Percentiles rank a stretch among this genome's conserved stretches.
These are phyloP conservation scores for Tuberolachnus salignus DNA, from an alignment of 2,888 invertebrate species.

Conservation along the genomic window DNA sequence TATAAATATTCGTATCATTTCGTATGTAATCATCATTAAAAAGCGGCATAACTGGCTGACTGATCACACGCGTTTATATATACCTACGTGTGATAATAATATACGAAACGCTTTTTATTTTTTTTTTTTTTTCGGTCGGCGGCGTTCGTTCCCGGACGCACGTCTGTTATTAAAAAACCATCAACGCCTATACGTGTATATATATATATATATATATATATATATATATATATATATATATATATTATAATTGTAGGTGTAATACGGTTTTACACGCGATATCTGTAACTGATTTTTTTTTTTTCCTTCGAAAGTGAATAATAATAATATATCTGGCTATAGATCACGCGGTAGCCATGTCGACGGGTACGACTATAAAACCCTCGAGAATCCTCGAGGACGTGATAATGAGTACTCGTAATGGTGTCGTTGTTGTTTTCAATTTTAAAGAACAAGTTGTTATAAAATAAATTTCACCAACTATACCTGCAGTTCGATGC, in stretches of 20 bases:
- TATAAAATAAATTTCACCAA: too few relatives aligned
- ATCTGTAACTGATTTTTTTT: neutral
- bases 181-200: neutral
- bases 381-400: too few relatives aligned
- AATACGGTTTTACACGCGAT: neutral
- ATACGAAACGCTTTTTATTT: neutral
- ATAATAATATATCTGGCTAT: neutral
- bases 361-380: too few relatives aligned
- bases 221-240: too few relatives aligned
- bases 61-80: neutral
- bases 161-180: constrained; percentile 31
- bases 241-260: too few relatives aligned
- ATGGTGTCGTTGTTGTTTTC: too few relatives aligned
- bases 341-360: too few relatives aligned
- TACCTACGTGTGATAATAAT: neutral
- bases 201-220: too few relatives aligned
- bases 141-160: neutral
- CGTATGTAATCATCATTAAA: neutral
- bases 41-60: too few relatives aligned
- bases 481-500: too few relatives aligned
- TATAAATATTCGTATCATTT: neutral
- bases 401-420: too few relatives aligned
- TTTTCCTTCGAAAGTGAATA: neutral
- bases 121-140: neutral
- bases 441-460: too few relatives aligned